Conservation (phyloP, 35 echinoderm and acorn worm species). For the Acanthaster planci region DNA sequence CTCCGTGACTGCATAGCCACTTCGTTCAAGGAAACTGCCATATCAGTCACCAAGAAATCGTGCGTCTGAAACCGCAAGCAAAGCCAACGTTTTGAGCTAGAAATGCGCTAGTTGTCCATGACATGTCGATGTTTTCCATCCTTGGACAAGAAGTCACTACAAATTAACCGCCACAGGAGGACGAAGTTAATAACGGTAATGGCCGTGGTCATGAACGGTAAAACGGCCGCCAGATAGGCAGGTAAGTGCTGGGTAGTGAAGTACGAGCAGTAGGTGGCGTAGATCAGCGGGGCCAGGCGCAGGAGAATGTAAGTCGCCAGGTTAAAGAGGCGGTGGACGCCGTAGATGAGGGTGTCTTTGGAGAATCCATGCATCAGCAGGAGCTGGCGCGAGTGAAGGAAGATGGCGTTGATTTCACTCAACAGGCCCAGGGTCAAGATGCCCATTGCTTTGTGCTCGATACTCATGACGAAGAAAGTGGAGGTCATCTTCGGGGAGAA, state of each 20-base stretch:
- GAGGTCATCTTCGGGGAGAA: too few relatives aligned
- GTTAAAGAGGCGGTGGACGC: constrained; percentile 56
- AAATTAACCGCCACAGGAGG: constrained; percentile 52
- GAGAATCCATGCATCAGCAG: constrained; percentile 72
- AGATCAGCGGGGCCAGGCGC: constrained; percentile 41
- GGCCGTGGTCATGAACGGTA: neutral
- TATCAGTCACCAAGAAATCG: too few relatives aligned
- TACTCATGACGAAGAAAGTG: constrained; percentile 13
- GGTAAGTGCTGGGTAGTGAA: constrained; percentile 3
- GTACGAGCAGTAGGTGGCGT: constrained; percentile 27
- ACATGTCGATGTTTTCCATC: neutral
- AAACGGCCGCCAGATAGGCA: neutral
- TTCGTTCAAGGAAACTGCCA: too few relatives aligned
- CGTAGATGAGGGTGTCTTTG: constrained; percentile 48
- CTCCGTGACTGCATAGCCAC: too few relatives aligned
- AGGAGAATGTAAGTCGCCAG: constrained; percentile 69
- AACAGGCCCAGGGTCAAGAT: constrained; percentile 58
- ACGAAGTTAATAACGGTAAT: constrained; percentile 57
- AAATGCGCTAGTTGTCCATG: neutral
- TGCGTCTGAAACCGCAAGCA: too few relatives aligned
- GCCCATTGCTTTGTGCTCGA: constrained; percentile 34
- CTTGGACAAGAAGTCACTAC: constrained; percentile 52
- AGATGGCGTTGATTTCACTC: constrained; percentile 80
- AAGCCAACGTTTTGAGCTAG: too few relatives aligned
- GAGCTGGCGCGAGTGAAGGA: constrained; percentile 81